Evolutionary conservation across 2,797 vertebrate genomes (phyloP), one percentile per base, ranked within the genome.

Genomic region (Epinephelus coioides): DNA sequence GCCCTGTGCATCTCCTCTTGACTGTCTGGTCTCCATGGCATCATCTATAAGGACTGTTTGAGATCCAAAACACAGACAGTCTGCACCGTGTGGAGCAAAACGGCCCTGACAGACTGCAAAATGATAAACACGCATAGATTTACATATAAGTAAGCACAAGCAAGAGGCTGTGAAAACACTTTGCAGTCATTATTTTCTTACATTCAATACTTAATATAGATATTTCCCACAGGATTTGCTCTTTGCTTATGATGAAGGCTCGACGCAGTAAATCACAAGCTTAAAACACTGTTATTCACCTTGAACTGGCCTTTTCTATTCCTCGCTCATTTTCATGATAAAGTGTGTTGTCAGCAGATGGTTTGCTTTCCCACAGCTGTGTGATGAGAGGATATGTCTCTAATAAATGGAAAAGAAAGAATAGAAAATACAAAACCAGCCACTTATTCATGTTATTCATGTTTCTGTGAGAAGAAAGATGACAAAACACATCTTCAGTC

Each of bases 1-100:
- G 56, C 73, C 70, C 59, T 5, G 17, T 76, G 72, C 40, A 18
- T 79, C 88, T 69, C 78, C 82, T 83, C 40, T 76, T 49, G 40
- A 72, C 76, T 62, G 70, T 78, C 88, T 81, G 71, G 94, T 95
- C 90, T 86, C 93, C 92, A 94, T 95, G 92, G 91, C 80, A 86
- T 79, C 83, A 79, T 82, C 57, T 67, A 75, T 83, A 78, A 85
- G 40, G 9, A 77, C 46, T 23, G 21, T 54, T 71, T 67, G 19
- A 68, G 55, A 79, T 62, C 34, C 38, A 67, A 86, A 78, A 79
- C 57, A 23, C 57, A 76, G 71, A 69, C 59, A 25, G 46, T 56
- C 62, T 67, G 69, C 60, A 61, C 53, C 23, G 10, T 38, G 53
- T 27, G 23, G 30, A 66, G 54, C 54, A 19, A 21, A 76, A 71